These are phyloP conservation scores for Potamarius usumacintae DNA, from an alignment of 2,113 vertebrate genomes.

Conservation along the genomic window DNA sequence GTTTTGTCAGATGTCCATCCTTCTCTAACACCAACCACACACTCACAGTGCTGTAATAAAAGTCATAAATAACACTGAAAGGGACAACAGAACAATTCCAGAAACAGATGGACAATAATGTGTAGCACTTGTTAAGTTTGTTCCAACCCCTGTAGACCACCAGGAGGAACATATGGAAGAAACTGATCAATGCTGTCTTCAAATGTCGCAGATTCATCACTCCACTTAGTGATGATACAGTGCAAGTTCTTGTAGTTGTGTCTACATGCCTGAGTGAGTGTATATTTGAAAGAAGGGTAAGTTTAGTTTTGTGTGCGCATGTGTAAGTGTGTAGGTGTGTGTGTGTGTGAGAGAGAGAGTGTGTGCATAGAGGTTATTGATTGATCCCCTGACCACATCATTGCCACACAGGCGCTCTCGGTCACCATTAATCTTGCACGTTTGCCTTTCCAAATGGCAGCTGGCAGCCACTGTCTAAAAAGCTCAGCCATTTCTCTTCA, in stretches of 20 bases:
- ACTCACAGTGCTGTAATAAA: constrained; percentile 17
- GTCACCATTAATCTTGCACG: constrained; percentile 74
- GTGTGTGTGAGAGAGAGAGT: constrained; percentile 37
- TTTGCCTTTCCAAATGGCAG: constrained; percentile 75
- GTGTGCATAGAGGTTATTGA: constrained; percentile 69
- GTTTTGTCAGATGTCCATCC: background rate
- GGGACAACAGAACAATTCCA: constrained; percentile 13
- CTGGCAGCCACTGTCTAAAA: constrained; percentile 73
- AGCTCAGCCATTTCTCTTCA: constrained; percentile 80
- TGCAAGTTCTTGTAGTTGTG: constrained; percentile 46
- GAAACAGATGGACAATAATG: constrained; percentile 41
- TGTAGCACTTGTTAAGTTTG: constrained; percentile 50
- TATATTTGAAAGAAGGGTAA: background rate
- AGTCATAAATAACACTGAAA: constrained; percentile 51
- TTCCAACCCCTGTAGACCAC: constrained; percentile 47
- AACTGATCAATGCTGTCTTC: constrained; percentile 65
- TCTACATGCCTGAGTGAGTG: constrained; percentile 19
- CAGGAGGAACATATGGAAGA: constrained; percentile 54
- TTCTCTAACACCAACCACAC: background rate
- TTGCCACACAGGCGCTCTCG: constrained; percentile 69
- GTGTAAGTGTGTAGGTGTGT: constrained; percentile 40
- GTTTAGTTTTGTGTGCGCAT: constrained; percentile 24
- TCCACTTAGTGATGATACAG: constrained; percentile 70
- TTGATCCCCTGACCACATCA: constrained; percentile 73
- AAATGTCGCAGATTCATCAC: constrained; percentile 73